Evolutionary conservation across 2,888 invertebrate species (phyloP).

Genomic region (Autographa pulchrina): DNA sequence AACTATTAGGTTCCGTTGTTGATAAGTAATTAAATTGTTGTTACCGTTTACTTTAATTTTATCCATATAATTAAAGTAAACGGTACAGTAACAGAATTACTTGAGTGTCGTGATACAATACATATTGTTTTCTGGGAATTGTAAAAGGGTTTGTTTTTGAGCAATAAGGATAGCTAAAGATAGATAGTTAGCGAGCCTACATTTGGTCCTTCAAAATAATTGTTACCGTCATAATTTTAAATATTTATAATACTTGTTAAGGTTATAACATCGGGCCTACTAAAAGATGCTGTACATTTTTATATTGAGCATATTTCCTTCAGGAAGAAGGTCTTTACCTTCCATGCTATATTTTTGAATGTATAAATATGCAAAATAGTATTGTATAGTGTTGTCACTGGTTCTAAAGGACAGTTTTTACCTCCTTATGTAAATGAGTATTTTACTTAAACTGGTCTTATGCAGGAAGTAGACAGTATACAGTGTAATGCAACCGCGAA

Average conservation of each 20-base stretch:
- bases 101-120: not conserved
- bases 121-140: not conserved
- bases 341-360: no score
- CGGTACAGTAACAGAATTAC: no score
- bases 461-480: slow-evolving; percentile 64
- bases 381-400: not conserved
- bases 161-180: not conserved
- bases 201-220: no score
- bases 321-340: no score
- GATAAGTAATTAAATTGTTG: not conserved
- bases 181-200: not conserved
- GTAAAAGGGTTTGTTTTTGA: not conserved
- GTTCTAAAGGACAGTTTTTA: slow-evolving; percentile 2
- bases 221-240: no score
- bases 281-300: no score
- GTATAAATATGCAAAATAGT: no score
- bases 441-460: slow-evolving; percentile 42
- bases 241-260: no score
- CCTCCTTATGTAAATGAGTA: not conserved
- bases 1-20: not conserved
- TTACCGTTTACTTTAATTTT: not conserved
- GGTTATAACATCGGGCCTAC: no score
- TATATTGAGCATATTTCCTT: no score
- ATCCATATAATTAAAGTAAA: no score
- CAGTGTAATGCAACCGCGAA: slow-evolving; percentile 56